phyloP scores from a whole-genome alignment of 1,140 invertebrate species.

The Drosophila sp. region DNA sequence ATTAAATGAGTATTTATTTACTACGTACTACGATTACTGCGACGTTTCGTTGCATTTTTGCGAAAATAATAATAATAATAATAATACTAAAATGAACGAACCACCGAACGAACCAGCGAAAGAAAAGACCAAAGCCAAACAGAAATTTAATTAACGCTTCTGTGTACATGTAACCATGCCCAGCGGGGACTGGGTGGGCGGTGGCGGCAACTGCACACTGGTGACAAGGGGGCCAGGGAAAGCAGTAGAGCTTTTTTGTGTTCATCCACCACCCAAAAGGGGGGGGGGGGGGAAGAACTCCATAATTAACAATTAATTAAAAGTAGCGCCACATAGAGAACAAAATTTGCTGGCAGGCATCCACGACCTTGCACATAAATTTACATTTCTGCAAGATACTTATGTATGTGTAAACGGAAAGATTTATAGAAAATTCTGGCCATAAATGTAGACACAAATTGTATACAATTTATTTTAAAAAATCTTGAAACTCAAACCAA shows the following conservation, averaged over 20 bases:
- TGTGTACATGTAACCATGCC: constrained; percentile 75
- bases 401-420: neutral
- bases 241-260: neutral
- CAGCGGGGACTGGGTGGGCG: constrained; percentile 51
- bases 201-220: constrained; percentile 1
- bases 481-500: too few relatives aligned
- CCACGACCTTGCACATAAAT: constrained; percentile 50
- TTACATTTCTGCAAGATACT: constrained; percentile 24
- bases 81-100: constrained; percentile 13
- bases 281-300: constrained; percentile 21
- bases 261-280: neutral
- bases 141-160: constrained; percentile 81
- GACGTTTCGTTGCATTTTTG: constrained; percentile 53
- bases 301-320: constrained; percentile 81
- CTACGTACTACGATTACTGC: constrained; percentile 39
- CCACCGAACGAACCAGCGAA: constrained; percentile 15
- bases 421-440: neutral
- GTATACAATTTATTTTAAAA: neutral
- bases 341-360: constrained; percentile 37
- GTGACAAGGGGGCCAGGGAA: neutral
- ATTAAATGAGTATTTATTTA: constrained; percentile 82
- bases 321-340: constrained; percentile 41
- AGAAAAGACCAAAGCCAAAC: constrained; percentile 51
- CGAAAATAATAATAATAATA: constrained; percentile 16
- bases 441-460: neutral